These are phyloP conservation scores for Megaceryle alcyon DNA, from an alignment of 2,797 vertebrate species.

Conservation along the genomic window DNA sequence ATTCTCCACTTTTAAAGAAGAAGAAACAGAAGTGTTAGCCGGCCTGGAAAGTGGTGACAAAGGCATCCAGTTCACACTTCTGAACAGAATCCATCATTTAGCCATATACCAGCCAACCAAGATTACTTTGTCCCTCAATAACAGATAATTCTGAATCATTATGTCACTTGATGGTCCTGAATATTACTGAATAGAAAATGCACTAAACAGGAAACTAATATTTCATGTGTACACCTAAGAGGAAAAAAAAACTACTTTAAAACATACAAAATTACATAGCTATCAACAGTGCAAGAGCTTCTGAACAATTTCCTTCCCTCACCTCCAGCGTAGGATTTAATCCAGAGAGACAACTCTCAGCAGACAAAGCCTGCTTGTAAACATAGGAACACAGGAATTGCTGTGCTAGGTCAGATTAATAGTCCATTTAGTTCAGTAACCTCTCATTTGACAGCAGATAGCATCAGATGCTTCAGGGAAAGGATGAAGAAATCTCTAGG, in stretches of 20 bases:
- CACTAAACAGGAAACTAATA: not conserved
- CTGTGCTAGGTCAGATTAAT: slow-evolving; percentile 53
- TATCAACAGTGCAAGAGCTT: slow-evolving; percentile 38
- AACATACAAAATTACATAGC: slow-evolving; percentile 47
- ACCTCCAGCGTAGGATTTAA: slow-evolving; percentile 20
- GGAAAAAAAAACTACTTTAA: not conserved
- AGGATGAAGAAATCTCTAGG: slow-evolving; percentile 60
- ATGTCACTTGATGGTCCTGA: not conserved
- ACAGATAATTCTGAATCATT: slow-evolving; percentile 20
- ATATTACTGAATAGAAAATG: not conserved
- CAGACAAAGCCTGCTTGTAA: slow-evolving; percentile 57
- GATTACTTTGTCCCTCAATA: not conserved
- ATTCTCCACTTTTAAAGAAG: not conserved
- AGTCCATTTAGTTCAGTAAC: slow-evolving; percentile 63
- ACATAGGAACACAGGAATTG: slow-evolving; percentile 45
- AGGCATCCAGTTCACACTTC: not conserved
- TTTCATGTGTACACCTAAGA: not conserved
- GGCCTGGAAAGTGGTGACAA: not conserved
- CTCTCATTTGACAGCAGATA: slow-evolving; percentile 59
- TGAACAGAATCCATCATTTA: not conserved
- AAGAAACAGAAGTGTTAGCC: not conserved
- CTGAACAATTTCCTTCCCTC: slow-evolving; percentile 32
- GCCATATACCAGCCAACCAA: not conserved
- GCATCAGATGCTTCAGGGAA: slow-evolving; percentile 53
- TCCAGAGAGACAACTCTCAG: slow-evolving; percentile 38